phyloP scores from a whole-genome alignment of 1,140 invertebrate genomes.

The Sipha flava region DNA sequence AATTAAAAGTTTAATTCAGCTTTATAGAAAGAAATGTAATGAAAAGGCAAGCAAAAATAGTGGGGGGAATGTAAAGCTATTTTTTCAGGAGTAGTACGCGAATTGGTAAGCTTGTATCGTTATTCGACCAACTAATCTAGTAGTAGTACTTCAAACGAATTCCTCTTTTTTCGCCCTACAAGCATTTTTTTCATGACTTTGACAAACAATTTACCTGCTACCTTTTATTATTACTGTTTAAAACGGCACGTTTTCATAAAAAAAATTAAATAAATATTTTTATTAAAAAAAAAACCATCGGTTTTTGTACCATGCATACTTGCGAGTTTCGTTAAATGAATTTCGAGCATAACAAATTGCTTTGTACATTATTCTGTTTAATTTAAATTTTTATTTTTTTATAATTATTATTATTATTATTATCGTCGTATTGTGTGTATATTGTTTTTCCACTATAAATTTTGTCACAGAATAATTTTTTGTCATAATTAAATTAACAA shows the following conservation, averaged over 20 bases:
- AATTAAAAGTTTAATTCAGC: constrained; percentile 32
- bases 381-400: neutral
- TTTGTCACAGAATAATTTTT: too few species aligned
- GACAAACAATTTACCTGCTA: constrained; percentile 30
- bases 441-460: too few species aligned
- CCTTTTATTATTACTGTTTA: constrained; percentile 29
- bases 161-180: constrained; percentile 23
- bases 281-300: constrained; percentile 19
- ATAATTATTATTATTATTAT: neutral
- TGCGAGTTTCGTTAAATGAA: constrained; percentile 3
- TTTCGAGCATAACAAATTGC: constrained; percentile 1
- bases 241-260: neutral
- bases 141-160: constrained; percentile 32
- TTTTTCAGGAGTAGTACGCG: neutral
- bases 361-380: neutral
- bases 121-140: constrained; percentile 31
- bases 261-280: neutral
- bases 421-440: neutral
- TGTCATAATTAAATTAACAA: too few species aligned
- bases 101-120: constrained; percentile 23
- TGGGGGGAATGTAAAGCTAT: neutral
- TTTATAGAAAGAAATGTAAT: constrained; percentile 24
- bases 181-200: constrained; percentile 13
- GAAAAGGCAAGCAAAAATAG: constrained; percentile 9
- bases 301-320: neutral